Conservation (phyloP, 2,797 vertebrate genomes). For the Danio jaintianensis region DNA sequence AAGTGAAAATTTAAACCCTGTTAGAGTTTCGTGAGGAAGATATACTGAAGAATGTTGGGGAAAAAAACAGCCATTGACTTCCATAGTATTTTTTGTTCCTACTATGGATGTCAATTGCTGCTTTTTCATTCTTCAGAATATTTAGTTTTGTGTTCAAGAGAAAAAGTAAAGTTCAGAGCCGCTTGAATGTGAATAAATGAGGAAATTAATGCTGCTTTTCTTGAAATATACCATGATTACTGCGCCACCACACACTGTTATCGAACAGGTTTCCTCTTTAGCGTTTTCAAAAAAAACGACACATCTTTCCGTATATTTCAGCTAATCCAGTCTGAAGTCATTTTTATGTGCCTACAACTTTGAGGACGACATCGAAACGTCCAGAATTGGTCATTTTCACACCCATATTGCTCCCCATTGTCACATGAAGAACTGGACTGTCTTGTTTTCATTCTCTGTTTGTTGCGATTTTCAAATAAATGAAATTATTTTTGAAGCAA, state of each 20-base stretch:
- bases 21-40: no score
- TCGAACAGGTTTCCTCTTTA: not conserved
- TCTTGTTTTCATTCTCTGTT: constrained; percentile 73
- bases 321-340: constrained; percentile 57
- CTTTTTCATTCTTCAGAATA: no score
- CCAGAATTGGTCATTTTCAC: constrained; percentile 47
- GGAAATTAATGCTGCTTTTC: constrained; percentile 20
- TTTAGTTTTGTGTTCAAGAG: no score
- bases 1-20: no score
- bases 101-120: no score
- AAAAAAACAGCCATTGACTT: no score
- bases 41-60: no score
- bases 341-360: constrained; percentile 71
- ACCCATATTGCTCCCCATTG: constrained; percentile 32
- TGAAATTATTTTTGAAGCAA: constrained; percentile 73
- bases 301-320: no score
- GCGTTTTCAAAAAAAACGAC: not conserved
- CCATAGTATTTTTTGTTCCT: no score
- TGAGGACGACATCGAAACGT: constrained; percentile 59
- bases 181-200: no score
- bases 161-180: no score
- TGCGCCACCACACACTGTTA: not conserved
- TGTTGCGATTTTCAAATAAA: constrained; percentile 72
- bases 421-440: constrained; percentile 50
- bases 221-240: constrained; percentile 1